Evolutionary conservation across 1,140 invertebrate genomes (phyloP).

Genomic region (Arion vulgaris): DNA sequence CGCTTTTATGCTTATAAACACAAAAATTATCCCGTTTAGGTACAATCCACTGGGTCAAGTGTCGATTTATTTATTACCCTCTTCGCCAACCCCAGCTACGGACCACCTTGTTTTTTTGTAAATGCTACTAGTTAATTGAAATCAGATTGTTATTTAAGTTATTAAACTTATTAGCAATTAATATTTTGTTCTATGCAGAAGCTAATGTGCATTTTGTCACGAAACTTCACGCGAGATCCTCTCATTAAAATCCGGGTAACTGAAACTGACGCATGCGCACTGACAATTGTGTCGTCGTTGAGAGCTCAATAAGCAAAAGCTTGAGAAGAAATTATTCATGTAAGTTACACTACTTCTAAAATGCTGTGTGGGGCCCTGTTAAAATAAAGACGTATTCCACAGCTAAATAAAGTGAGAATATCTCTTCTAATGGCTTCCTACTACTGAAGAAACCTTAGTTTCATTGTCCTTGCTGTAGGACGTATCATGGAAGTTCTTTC

Average conservation of each 20-base stretch:
- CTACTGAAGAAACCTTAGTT: background rate
- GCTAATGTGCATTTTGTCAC: too few relatives aligned
- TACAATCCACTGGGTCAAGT: too few relatives aligned
- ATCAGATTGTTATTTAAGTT: too few relatives aligned
- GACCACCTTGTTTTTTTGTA: too few relatives aligned
- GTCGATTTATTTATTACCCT: too few relatives aligned
- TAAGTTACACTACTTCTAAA: constrained; percentile 6
- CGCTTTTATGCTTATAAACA: too few relatives aligned
- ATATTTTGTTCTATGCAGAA: too few relatives aligned
- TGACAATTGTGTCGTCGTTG: constrained; percentile 41
- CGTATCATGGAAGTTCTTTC: background rate
- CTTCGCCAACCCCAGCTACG: too few relatives aligned
- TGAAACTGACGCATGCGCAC: constrained; percentile 37
- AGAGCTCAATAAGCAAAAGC: constrained; percentile 33
- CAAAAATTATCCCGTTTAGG: too few relatives aligned
- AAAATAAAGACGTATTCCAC: background rate
- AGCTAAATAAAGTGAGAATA: background rate
- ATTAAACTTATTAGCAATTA: too few relatives aligned
- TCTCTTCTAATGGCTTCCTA: background rate
- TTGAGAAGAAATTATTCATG: constrained; percentile 24
- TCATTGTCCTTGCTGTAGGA: background rate
- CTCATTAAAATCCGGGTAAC: constrained; percentile 44
- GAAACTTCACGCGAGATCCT: background rate
- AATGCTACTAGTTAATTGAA: too few relatives aligned
- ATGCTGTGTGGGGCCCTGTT: background rate